phyloP scores from a whole-genome alignment of 2,888 invertebrate genomes.

The Rugalucina vietnamica region DNA sequence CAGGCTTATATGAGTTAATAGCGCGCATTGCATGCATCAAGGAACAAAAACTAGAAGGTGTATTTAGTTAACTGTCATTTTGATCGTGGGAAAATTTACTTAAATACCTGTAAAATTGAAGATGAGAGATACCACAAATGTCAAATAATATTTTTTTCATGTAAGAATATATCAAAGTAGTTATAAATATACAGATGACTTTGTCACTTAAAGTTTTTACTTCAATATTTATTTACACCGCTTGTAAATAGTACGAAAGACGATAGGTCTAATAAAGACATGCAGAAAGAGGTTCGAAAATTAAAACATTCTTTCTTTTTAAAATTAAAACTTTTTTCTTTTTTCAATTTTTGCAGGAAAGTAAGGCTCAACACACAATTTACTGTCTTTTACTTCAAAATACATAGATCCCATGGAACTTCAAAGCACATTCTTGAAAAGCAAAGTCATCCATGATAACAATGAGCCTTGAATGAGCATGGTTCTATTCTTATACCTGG shows the following conservation, averaged over 20 bases:
- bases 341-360: too few species aligned
- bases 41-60: constrained; percentile 9
- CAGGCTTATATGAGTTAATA: not conserved
- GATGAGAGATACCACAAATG: not conserved
- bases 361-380: too few species aligned
- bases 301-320: too few species aligned
- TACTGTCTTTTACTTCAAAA: too few species aligned
- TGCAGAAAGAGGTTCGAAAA: too few species aligned
- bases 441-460: too few species aligned
- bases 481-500: too few species aligned
- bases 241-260: not conserved
- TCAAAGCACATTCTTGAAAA: too few species aligned
- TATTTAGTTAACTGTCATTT: constrained; percentile 12
- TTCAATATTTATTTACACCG: not conserved
- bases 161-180: constrained; percentile 1
- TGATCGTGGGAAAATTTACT: constrained; percentile 17
- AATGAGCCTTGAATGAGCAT: too few species aligned
- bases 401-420: too few species aligned
- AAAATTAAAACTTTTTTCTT: too few species aligned
- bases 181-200: not conserved
- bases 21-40: constrained; percentile 3
- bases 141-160: constrained; percentile 1
- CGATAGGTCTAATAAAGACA: not conserved
- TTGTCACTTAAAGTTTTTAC: not conserved
- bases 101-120: constrained; percentile 6